These are phyloP conservation scores for Apotomis capreana DNA, from an alignment of 2,888 invertebrate genomes.

Conservation along the genomic window DNA sequence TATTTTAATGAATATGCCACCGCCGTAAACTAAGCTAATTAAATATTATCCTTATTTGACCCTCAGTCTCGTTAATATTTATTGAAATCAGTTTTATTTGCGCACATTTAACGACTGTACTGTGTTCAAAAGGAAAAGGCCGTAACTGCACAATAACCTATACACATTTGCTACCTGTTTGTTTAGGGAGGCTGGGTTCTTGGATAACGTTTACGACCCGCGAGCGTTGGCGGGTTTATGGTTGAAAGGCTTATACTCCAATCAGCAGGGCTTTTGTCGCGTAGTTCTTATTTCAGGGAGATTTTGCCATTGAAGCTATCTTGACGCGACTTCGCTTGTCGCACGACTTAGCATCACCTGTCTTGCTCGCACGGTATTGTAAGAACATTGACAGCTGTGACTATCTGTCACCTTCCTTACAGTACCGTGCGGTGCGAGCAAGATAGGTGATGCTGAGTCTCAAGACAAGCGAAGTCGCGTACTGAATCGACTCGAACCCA, in stretches of 20 bases:
- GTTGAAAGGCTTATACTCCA: slow-evolving; percentile 14
- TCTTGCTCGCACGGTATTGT: too few relatives aligned
- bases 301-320: not conserved
- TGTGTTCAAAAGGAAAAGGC: not conserved
- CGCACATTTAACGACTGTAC: slow-evolving; percentile 7
- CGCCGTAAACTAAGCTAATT: not conserved
- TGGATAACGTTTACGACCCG: slow-evolving; percentile 10
- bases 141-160: not conserved
- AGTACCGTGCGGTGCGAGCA: too few relatives aligned
- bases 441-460: too few relatives aligned
- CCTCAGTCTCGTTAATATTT: slow-evolving; percentile 6
- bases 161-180: not conserved
- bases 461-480: too few relatives aligned
- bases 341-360: too few relatives aligned
- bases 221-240: slow-evolving; percentile 7
- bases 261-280: not conserved
- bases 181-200: not conserved
- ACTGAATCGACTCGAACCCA: too few relatives aligned
- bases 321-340: too few relatives aligned
- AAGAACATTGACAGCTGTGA: too few relatives aligned
- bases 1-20: not conserved
- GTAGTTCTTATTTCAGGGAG: not conserved
- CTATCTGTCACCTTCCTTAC: too few relatives aligned
- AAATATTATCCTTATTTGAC: not conserved
- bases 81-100: slow-evolving; percentile 14